A percentile compares a stretch with the other conserved stretches of the same genome.
Evolutionary conservation across 1,140 invertebrate species (phyloP).

Genomic region (Drosophila pruinosa): DNA sequence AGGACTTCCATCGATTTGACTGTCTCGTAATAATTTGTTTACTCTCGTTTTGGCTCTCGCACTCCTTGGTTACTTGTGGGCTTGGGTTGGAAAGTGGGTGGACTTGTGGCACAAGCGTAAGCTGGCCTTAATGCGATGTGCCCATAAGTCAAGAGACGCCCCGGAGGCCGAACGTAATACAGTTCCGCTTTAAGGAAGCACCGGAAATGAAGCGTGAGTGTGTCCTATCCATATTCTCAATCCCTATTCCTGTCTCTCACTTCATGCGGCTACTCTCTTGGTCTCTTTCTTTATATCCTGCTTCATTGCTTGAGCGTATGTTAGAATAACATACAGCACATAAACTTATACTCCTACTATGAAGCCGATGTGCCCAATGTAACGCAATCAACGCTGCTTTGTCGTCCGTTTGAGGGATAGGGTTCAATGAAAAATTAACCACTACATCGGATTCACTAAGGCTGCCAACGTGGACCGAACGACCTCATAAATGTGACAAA

Average conservation of each 20-base stretch:
- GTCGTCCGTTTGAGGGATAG: conserved; percentile 29
- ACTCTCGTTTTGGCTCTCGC: conserved; percentile 15
- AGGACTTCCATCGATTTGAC: conserved; percentile 10
- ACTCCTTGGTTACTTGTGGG: neutral
- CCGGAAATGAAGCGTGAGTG: conserved; percentile 51
- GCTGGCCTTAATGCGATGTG: conserved; percentile 35
- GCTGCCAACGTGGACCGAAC: conserved; percentile 22
- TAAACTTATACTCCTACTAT: conserved; percentile 41
- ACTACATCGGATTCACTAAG: conserved; percentile 28
- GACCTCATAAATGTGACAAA: conserved; percentile 59
- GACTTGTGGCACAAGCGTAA: conserved; percentile 23
- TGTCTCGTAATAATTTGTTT: conserved; percentile 45
- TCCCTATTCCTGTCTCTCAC: neutral
- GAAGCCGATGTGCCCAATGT: conserved; percentile 54
- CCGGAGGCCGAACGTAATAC: conserved; percentile 35
- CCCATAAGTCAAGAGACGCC: conserved; percentile 26
- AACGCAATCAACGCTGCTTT: conserved; percentile 38
- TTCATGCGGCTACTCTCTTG: neutral
- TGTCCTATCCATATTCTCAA: conserved; percentile 11
- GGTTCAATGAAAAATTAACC: conserved; percentile 52
- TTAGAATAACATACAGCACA: conserved; percentile 32
- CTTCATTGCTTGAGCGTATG: conserved; percentile 9
- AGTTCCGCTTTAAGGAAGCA: conserved; percentile 48
- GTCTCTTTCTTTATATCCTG: neutral
- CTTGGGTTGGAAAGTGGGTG: neutral